These are phyloP conservation scores for Herpetotheres cachinnans DNA, from an alignment of 2,113 vertebrate genomes.

Conservation along the genomic window DNA sequence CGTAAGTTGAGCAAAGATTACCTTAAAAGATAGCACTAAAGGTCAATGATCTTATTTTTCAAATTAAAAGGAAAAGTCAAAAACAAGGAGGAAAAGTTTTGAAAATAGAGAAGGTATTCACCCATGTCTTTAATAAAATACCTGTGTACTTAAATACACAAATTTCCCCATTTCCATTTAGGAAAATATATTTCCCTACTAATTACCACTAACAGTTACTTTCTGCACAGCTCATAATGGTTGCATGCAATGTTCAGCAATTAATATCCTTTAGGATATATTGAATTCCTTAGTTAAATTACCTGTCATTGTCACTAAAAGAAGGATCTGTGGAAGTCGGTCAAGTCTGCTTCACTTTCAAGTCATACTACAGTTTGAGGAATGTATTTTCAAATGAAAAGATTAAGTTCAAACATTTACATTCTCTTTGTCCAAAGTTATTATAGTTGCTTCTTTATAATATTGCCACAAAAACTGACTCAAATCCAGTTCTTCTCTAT, in stretches of 20 bases:
- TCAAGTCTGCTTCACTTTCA: conserved; percentile 2
- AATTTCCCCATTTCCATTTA: background rate
- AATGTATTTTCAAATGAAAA: conserved; percentile 1
- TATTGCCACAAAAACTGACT: background rate
- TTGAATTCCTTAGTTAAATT: conserved; percentile 24
- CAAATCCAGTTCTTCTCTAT: background rate
- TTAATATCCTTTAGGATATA: conserved; percentile 21
- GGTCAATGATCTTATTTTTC: background rate
- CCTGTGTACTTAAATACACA: background rate
- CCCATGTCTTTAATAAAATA: background rate
- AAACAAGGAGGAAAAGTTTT: background rate
- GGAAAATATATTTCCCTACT: background rate
- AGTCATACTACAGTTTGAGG: background rate
- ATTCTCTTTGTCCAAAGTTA: background rate
- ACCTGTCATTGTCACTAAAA: background rate
- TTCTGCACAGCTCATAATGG: background rate
- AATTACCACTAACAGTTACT: background rate
- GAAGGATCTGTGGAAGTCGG: background rate
- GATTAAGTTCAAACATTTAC: background rate
- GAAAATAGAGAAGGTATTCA: background rate
- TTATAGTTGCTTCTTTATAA: background rate
- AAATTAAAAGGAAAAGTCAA: background rate
- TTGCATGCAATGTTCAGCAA: background rate
- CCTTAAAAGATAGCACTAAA: conserved; percentile 20
- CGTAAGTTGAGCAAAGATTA: conserved; percentile 60